phyloP scores from a whole-genome alignment of 2,888 invertebrate species.

The Eupithecia inturbata region DNA sequence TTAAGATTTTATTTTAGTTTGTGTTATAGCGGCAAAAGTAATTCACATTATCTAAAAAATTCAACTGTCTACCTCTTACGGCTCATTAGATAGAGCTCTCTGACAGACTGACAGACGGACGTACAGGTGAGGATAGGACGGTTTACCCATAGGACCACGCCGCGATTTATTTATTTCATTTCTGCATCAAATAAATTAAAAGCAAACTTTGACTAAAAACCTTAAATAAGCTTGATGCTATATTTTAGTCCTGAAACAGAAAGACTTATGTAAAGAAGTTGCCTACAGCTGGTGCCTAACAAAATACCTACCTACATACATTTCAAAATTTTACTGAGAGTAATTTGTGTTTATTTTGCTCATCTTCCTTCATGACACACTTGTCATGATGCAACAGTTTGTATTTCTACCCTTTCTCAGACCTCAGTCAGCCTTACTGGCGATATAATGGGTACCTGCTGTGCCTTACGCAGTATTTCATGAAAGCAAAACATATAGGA shows the following conservation, averaged over 20 bases:
- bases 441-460: constrained; percentile 7
- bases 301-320: background rate
- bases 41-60: no score
- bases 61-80: no score
- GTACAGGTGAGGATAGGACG: no score
- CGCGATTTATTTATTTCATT: no score
- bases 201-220: background rate
- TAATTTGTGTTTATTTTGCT: background rate
- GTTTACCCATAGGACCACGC: background rate
- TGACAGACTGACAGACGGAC: no score
- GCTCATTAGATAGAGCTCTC: no score
- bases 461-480: constrained; percentile 8
- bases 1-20: no score
- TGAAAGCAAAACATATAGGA: constrained; percentile 11
- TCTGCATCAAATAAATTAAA: no score
- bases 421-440: constrained; percentile 12
- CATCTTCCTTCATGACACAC: background rate
- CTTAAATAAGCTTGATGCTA: background rate
- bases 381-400: constrained; percentile 2
- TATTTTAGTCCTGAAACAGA: background rate
- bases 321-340: background rate
- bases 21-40: no score
- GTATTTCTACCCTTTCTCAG: background rate
- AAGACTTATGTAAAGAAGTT: background rate
- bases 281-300: background rate